A percentile compares a stretch with the other conserved stretches of the same genome.
Conservation (phyloP, 1,140 invertebrate species). For the Solenopsis fugax region DNA sequence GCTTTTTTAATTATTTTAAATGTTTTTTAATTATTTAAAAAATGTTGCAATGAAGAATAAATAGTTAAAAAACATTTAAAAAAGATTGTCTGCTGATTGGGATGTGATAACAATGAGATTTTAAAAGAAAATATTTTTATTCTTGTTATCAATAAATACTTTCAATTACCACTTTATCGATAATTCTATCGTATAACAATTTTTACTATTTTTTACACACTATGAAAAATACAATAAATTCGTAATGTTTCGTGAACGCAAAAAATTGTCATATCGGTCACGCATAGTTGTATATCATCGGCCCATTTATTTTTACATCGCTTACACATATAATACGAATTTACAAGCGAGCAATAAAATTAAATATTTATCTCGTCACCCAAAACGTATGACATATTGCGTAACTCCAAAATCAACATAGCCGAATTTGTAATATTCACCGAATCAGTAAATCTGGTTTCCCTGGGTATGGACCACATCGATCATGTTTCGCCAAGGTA, state of each 20-base stretch:
- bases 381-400: constrained; percentile 21
- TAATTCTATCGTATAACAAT: neutral
- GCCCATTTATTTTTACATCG: constrained; percentile 31
- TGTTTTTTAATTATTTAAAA: too few relatives aligned
- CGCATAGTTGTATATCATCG: neutral
- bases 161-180: neutral
- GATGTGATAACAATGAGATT: too few relatives aligned
- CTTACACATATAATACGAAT: neutral
- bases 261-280: neutral
- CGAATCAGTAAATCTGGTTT: constrained; percentile 6
- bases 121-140: too few relatives aligned
- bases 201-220: neutral
- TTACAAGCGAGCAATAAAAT: constrained; percentile 40
- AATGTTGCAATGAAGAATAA: too few relatives aligned
- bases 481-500: neutral
- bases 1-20: too few relatives aligned
- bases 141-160: neutral
- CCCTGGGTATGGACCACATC: neutral
- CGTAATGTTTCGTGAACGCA: neutral
- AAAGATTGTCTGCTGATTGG: too few relatives aligned
- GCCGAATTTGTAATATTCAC: constrained; percentile 18
- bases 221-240: neutral
- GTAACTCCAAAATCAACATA: constrained; percentile 49
- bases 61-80: too few relatives aligned
- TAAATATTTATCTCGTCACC: constrained; percentile 43